Evolutionary conservation across 2,888 invertebrate species (phyloP).

Genomic region (Volucella bombylans): DNA sequence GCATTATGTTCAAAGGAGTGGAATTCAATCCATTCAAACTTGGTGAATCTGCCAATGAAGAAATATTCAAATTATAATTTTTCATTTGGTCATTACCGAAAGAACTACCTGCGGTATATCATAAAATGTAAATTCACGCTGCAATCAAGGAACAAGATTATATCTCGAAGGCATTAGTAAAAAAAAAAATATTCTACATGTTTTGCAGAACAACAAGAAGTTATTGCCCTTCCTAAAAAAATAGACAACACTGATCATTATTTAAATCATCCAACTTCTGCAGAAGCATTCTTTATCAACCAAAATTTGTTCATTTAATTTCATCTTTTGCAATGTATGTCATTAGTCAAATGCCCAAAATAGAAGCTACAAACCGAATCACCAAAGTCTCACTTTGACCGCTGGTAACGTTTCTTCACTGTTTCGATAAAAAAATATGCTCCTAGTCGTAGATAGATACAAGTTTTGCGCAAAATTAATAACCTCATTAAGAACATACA

Average conservation of each 20-base stretch:
- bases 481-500: conserved; percentile 54
- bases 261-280: conserved; percentile 19
- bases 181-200: too few species aligned
- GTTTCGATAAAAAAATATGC: conserved; percentile 17
- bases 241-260: not conserved
- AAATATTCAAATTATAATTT: too few species aligned
- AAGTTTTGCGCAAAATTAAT: conserved; percentile 51
- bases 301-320: not conserved
- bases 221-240: not conserved
- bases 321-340: conserved; percentile 4
- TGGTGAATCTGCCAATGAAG: too few species aligned
- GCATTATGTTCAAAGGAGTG: too few species aligned
- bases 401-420: conserved; percentile 33
- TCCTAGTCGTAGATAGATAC: too few species aligned
- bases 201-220: not conserved
- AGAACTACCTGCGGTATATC: too few species aligned
- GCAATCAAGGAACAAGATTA: too few species aligned
- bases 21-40: too few species aligned
- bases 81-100: too few species aligned
- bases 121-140: too few species aligned
- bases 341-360: conserved; percentile 60
- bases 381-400: conserved; percentile 37
- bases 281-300: conserved; percentile 50
- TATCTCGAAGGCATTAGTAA: too few species aligned
- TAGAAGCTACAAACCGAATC: conserved; percentile 53